phyloP scores from a whole-genome alignment of 37 sponge, comb jelly and placozoan species.

The Spongilla lacustris region DNA sequence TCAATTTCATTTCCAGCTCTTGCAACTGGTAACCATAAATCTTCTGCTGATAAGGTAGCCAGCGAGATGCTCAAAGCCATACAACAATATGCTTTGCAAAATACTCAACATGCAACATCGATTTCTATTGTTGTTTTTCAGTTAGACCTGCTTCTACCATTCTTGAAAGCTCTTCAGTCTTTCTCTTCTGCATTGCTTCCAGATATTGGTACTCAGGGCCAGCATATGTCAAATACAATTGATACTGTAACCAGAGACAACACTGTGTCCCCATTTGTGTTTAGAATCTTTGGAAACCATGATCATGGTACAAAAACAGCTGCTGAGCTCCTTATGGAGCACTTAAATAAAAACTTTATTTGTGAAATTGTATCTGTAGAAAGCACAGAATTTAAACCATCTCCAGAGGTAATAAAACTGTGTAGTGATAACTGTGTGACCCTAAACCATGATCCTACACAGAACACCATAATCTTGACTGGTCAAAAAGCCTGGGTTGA shows the following conservation, averaged over 20 bases:
- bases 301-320: background rate
- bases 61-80: conserved; percentile 43
- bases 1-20: conserved; percentile 72
- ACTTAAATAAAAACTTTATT: background rate
- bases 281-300: background rate
- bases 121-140: conserved; percentile 39
- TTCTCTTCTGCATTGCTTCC: background rate
- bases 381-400: background rate
- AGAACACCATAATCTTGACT: background rate
- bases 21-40: conserved; percentile 46
- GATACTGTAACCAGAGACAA: background rate
- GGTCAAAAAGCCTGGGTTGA: background rate
- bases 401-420: background rate
- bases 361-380: background rate
- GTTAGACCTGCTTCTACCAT: conserved; percentile 1
- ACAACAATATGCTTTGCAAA: conserved; percentile 2
- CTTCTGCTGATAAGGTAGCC: conserved; percentile 38
- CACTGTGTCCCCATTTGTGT: background rate
- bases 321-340: background rate
- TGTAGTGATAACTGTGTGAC: background rate
- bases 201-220: background rate
- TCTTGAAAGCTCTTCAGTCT: conserved; percentile 10
- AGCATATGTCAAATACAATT: background rate
- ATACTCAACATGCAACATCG: background rate
- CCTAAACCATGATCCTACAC: background rate